phyloP scores from a whole-genome alignment of 30 jellyfish, hydroid and myxozoan species.

The Cassiopea xamachana region DNA sequence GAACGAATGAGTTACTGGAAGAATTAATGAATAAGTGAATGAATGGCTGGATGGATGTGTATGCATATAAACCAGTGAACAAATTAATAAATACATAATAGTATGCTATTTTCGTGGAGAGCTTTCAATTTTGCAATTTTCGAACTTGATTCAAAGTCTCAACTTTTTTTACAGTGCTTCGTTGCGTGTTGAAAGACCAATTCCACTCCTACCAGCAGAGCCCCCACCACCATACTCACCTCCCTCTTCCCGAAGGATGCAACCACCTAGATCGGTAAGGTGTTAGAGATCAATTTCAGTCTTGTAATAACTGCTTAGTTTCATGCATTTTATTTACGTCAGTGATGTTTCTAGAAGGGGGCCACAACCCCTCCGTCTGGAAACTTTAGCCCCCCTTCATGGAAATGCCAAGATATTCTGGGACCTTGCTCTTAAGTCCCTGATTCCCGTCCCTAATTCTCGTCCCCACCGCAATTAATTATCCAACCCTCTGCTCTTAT shows the following conservation, averaged over 20 bases:
- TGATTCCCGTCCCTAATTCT: too few species aligned
- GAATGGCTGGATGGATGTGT: not conserved
- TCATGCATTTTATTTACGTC: too few species aligned
- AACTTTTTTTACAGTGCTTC: constrained; percentile 5
- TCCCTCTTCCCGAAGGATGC: constrained; percentile 22
- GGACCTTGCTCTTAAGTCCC: too few species aligned
- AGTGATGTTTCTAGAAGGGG: too few species aligned
- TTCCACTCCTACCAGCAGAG: constrained; percentile 80
- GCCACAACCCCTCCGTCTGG: too few species aligned
- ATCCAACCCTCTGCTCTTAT: too few species aligned
- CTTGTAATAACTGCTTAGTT: not conserved
- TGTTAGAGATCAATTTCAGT: not conserved
- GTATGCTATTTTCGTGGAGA: too few species aligned
- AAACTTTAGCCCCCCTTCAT: too few species aligned
- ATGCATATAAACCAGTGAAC: not conserved
- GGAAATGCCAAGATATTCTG: too few species aligned
- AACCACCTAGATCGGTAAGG: constrained; percentile 56
- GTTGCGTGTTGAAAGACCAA: constrained; percentile 71
- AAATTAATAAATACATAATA: not conserved
- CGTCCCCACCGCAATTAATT: too few species aligned
- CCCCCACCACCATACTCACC: constrained; percentile 97
- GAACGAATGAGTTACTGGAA: not conserved
- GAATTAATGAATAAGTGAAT: not conserved
- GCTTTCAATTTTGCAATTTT: too few species aligned
- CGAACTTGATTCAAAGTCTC: too few species aligned